Evolutionary conservation across 2,888 invertebrate species (phyloP).

Genomic region (Ditylenchus weischeri): DNA sequence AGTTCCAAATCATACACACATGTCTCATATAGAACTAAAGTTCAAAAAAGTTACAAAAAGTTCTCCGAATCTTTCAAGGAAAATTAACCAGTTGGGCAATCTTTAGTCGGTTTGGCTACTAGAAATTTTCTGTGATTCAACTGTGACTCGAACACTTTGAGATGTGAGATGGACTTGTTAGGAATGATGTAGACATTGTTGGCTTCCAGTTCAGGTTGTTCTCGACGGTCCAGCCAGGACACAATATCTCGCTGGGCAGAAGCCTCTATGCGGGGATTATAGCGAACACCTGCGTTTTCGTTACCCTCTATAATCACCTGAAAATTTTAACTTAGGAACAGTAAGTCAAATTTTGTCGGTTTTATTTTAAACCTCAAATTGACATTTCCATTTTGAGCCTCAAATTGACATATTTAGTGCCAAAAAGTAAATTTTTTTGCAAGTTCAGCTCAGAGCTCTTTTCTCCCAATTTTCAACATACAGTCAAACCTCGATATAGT

Average conservation of each 20-base stretch:
- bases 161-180: slow-evolving; percentile 27
- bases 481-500: too few relatives aligned
- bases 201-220: slow-evolving; percentile 56
- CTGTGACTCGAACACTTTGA: slow-evolving; percentile 50
- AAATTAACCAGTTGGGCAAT: slow-evolving; percentile 46
- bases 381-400: too few relatives aligned
- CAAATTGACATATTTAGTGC: too few relatives aligned
- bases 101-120: slow-evolving; percentile 42
- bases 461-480: too few relatives aligned
- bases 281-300: slow-evolving; percentile 80
- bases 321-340: slow-evolving; percentile 16
- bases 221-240: slow-evolving; percentile 70
- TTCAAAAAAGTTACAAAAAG: not conserved
- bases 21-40: slow-evolving; percentile 36
- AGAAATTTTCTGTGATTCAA: slow-evolving; percentile 55
- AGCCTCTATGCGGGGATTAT: slow-evolving; percentile 69
- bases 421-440: too few relatives aligned
- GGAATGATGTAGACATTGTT: slow-evolving; percentile 46
- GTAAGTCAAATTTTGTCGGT: too few relatives aligned
- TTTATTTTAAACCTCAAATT: too few relatives aligned
- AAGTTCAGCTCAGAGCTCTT: too few relatives aligned
- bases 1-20: slow-evolving; percentile 48
- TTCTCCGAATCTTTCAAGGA: not conserved
- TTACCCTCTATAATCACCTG: slow-evolving; percentile 66
- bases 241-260: slow-evolving; percentile 79